Conservation (phyloP, 2,113 vertebrate genomes). For the Atrichornis clamosus region DNA sequence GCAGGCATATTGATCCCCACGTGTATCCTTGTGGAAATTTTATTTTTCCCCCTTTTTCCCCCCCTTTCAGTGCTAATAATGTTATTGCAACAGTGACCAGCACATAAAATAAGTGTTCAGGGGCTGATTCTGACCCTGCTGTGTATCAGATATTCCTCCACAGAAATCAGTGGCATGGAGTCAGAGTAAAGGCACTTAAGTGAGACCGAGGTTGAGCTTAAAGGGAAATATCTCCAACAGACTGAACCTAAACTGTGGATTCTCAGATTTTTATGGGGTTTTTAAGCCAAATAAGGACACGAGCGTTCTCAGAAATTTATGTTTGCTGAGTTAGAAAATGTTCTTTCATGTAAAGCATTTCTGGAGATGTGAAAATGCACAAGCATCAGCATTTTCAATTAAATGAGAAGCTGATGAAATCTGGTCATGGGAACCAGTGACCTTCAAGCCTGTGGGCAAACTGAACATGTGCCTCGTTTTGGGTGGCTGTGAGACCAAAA, state of each 20-base stretch:
- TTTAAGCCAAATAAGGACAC: background rate
- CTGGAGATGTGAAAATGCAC: background rate
- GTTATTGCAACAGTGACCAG: background rate
- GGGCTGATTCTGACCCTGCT: background rate
- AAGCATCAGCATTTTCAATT: background rate
- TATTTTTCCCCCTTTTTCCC: rapidly evolving
- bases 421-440: background rate
- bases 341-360: background rate
- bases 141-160: background rate
- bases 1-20: background rate
- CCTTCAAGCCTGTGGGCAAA: background rate
- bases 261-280: background rate
- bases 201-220: background rate
- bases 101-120: background rate
- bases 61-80: background rate
- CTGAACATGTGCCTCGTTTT: background rate
- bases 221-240: background rate
- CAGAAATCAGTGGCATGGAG: background rate
- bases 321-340: background rate
- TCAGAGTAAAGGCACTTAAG: background rate
- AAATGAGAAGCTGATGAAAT: background rate
- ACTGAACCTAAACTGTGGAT: background rate
- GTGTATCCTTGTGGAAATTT: background rate
- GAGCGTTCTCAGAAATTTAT: background rate
- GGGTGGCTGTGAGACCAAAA: slow-evolving; percentile 4